A percentile compares a stretch with the other conserved stretches of the same genome.
Conservation (phyloP, 1,140 invertebrate genomes). For the Aphis gossypii region DNA sequence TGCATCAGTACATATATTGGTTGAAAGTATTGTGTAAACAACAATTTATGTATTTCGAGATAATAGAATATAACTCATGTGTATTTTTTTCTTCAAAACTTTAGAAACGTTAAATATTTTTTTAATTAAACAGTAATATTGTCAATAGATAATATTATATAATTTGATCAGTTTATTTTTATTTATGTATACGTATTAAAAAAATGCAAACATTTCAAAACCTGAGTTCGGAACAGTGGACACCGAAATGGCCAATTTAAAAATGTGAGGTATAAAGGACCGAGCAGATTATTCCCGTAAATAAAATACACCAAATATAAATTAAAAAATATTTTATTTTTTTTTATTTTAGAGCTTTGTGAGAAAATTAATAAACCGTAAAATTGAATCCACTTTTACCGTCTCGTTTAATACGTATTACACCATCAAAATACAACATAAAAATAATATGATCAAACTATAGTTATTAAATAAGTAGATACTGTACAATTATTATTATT, state of each 20-base stretch:
- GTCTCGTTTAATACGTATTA: background rate
- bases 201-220: background rate
- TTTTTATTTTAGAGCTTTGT: background rate
- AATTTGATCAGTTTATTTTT: background rate
- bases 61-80: background rate
- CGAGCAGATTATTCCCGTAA: slow-evolving; percentile 4
- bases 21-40: background rate
- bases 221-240: background rate
- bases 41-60: background rate
- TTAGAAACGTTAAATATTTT: background rate
- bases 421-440: background rate
- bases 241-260: background rate
- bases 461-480: background rate
- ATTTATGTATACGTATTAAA: background rate
- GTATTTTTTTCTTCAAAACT: background rate
- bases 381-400: background rate
- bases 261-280: background rate
- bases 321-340: background rate
- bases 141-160: too few species aligned
- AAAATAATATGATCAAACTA: slow-evolving; percentile 18
- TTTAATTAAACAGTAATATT: too few species aligned
- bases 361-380: slow-evolving; percentile 13
- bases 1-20: background rate
- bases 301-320: background rate
- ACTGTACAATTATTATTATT: background rate